Conservation (phyloP, 2,113 vertebrate species). For the Leptocoma aspasia region DNA sequence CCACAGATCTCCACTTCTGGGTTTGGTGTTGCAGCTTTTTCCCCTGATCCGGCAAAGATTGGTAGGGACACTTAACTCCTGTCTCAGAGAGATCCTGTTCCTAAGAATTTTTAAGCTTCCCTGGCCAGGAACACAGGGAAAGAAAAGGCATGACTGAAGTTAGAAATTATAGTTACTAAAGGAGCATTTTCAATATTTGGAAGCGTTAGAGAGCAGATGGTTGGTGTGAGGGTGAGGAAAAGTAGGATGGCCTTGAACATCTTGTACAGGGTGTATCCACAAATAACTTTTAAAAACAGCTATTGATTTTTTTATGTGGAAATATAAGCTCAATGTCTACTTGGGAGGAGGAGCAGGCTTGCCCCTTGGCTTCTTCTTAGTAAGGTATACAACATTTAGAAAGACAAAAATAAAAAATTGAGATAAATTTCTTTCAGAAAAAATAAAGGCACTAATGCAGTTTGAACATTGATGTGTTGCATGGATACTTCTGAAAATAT, state of each 20-base stretch:
- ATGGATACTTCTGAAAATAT: not conserved
- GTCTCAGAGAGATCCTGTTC: not conserved
- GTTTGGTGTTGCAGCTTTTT: not conserved
- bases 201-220: not conserved
- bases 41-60: not conserved
- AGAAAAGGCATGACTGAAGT: not conserved
- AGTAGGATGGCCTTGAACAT: not conserved
- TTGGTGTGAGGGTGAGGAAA: not conserved
- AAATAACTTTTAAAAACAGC: not conserved
- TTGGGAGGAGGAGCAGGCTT: not conserved
- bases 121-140: not conserved
- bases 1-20: not conserved
- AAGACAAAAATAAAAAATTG: not conserved
- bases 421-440: not conserved
- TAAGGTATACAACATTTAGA: not conserved
- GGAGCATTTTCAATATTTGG: not conserved
- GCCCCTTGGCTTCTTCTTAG: not conserved
- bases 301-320: not conserved
- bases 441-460: not conserved
- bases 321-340: not conserved
- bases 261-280: not conserved
- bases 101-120: not conserved
- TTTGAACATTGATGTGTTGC: not conserved
- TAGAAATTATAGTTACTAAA: not conserved
- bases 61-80: not conserved